phyloP scores from a whole-genome alignment of 2,797 vertebrate species.

The Tapera naevia region DNA sequence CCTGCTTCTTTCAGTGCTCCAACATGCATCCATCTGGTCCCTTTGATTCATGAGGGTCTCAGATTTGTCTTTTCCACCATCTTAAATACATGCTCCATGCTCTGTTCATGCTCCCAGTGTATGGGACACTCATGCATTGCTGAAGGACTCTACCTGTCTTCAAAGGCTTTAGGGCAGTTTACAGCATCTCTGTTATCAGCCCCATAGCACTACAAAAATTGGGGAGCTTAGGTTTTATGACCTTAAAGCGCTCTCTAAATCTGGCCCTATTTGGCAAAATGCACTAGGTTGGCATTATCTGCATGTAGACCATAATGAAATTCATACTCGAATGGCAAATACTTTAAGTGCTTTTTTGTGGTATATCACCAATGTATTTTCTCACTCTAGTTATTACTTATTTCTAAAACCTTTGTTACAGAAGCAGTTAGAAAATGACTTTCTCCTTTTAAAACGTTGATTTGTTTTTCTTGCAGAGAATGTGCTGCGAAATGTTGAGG shows the following conservation, averaged over 20 bases:
- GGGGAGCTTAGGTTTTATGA: background rate
- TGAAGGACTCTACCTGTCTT: background rate
- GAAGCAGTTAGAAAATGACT: conserved; percentile 71
- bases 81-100: background rate
- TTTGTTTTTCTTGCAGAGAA: conserved; percentile 69
- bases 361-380: conserved; percentile 59
- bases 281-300: conserved; percentile 23
- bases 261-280: background rate
- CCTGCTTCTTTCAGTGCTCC: background rate
- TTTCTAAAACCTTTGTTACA: conserved; percentile 71
- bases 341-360: conserved; percentile 47
- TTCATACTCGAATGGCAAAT: conserved; percentile 54
- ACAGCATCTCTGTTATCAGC: background rate
- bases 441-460: conserved; percentile 71
- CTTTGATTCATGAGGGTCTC: background rate
- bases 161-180: background rate
- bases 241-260: background rate
- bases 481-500: conserved; percentile 46
- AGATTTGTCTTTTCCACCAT: background rate
- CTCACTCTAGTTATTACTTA: conserved; percentile 66
- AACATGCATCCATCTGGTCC: accelerated
- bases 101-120: background rate
- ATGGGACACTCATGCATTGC: background rate
- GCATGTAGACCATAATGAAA: conserved; percentile 55
- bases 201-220: background rate